Evolutionary conservation across 2,888 invertebrate genomes (phyloP), one percentile per base, ranked within the genome.

Genomic region (Elmis aenea): DNA sequence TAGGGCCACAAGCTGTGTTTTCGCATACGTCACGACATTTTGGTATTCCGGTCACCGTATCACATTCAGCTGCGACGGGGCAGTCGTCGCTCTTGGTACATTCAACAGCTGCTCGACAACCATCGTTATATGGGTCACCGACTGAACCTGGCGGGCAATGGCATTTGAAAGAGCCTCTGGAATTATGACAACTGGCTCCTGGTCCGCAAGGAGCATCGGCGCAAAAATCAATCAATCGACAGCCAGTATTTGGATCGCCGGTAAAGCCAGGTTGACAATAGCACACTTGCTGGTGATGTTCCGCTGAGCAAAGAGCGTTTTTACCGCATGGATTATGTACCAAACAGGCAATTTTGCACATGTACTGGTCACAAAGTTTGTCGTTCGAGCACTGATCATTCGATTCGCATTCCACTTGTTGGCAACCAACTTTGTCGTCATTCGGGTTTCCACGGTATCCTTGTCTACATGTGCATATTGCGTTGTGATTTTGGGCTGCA

Each of bases 191-290:
- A 45, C 76, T 69, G 0, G 90, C 85, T 35, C 85, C 85, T 26
- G 82, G 79, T 3, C 85, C 88, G 61, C 91, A 91, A 4, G 88
- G 88, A 23, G 77, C 76, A 49, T 79, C 77, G 28, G 76, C 74
- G 58, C 91, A 92, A 64, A 83, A 87, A 66, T 91, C 85, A 33
- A 90, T 80, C 32, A 82, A 68, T 31, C 73, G 69, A 56, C 92
- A 92, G 12, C 81, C 81, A 14, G 68, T 69, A 5, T 75, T 68
- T 2, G 90, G 81, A 63, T 90, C 81, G 2, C 90, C 91, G 0
- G 86, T 86, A 56, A 78, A 90, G 1, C 91, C 91, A 6, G 91
- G 90, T 67, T 89, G 89, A 61, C 92, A 92, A 54, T 85, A 84
- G 59, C 85, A 85, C 1, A 79, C 75, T 62, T 85, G 85, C 44